Evolutionary conservation across 2,797 vertebrate species (phyloP), one percentile per base, ranked within the genome.

Genomic region (Falco cherrug): DNA sequence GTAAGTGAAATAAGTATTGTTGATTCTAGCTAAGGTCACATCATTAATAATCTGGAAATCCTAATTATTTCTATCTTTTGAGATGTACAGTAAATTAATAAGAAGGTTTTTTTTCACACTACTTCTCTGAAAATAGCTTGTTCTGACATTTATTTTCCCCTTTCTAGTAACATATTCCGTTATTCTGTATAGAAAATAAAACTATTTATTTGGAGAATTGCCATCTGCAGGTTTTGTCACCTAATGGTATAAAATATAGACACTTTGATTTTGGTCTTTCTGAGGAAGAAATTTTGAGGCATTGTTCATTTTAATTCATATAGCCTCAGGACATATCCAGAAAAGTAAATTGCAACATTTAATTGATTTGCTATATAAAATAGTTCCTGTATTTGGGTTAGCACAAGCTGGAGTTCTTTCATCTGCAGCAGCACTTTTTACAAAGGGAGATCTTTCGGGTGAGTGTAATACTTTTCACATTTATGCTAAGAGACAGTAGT

Each of bases 1-100:
- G 99, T 99, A 97, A 99, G 99, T 98, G 33, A 41, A 91, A 71
- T 71, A 87, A 75, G 8, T 91, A 50, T 26, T 69, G 53, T 54
- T 91, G 45, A 80, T 89, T 85, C 12, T 75, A 50, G 29, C 37
- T 83, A 15, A 77, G 31, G 70, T 61, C 50, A 63, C 45, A 21
- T 41, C 3, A n/a, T 63, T 93, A 67, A 41, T 87, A 67, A 74
- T 54, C 20, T 81, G 16, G 20, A 93, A 95, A 78, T 87, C 14
- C 2, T 26, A 41, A 73, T 61, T 75, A 69, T 73, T 59, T 89
- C 2, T 45, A 8, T 35, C 0, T 48, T 90, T 79, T 59, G 3
- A 43, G 56, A 50, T 41, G 17, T 65, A 48, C 89, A 70, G 57
- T 41, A 91, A 78, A 54, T 51, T 21, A 71, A 10, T 64, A 47